phyloP scores from a whole-genome alignment of 2,797 vertebrate species.

The Picus viridis region DNA sequence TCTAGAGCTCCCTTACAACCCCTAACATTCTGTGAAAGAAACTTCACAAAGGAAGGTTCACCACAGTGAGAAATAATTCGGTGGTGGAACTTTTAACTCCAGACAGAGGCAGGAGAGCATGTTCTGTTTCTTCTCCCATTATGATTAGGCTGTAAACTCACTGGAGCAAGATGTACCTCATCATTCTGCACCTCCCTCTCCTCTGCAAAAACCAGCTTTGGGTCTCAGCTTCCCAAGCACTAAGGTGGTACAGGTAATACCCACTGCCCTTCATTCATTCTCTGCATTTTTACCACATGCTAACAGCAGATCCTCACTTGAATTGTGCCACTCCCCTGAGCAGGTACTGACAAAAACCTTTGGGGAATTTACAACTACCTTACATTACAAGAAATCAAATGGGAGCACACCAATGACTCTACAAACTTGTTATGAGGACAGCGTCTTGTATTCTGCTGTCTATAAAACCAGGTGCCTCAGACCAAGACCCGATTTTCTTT shows the following conservation, averaged over 20 bases:
- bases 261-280: background rate
- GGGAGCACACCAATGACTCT: background rate
- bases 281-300: background rate
- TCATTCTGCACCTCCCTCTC: background rate
- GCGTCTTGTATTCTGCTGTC: background rate
- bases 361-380: background rate
- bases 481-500: background rate
- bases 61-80: background rate
- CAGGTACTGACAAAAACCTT: background rate
- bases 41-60: background rate
- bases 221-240: background rate
- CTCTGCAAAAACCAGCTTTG: background rate
- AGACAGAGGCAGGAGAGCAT: background rate
- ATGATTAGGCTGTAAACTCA: background rate
- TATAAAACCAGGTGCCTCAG: background rate
- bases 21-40: background rate
- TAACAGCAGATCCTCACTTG: background rate
- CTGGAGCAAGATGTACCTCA: background rate
- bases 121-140: background rate
- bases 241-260: background rate
- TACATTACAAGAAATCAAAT: background rate
- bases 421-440: background rate
- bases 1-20: too few species aligned
- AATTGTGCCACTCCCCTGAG: background rate
- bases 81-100: background rate